These are phyloP conservation scores for Melanotaenia parkinsoni DNA, from an alignment of 2,797 vertebrate species.

Conservation along the genomic window DNA sequence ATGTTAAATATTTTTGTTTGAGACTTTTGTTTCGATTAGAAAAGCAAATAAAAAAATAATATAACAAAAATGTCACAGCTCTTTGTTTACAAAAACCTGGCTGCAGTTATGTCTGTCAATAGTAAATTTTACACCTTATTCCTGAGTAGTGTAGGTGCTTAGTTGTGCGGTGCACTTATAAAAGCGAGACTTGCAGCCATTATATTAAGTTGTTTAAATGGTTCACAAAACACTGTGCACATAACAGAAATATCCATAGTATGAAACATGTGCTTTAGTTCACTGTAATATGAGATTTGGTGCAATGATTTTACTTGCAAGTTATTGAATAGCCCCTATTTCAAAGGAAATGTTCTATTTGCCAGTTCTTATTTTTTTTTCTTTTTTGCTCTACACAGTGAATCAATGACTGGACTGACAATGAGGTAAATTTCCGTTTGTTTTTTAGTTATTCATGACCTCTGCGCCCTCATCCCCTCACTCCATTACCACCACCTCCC, in stretches of 20 bases:
- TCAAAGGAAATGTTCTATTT: slow-evolving; percentile 52
- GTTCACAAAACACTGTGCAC: neutral
- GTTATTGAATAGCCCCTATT: neutral
- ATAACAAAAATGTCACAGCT: neutral
- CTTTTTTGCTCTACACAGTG: slow-evolving; percentile 22
- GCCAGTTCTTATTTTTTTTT: slow-evolving; percentile 32
- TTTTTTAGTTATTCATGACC: slow-evolving; percentile 75
- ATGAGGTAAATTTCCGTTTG: slow-evolving; percentile 80
- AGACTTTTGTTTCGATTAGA: neutral
- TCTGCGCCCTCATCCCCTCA: slow-evolving; percentile 25
- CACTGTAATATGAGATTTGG: too few species aligned
- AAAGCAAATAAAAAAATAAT: neutral
- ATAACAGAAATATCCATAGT: neutral
- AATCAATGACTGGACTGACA: slow-evolving; percentile 33
- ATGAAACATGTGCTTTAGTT: neutral
- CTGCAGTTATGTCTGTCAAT: neutral
- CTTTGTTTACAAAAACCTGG: neutral
- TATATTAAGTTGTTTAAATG: neutral
- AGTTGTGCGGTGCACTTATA: neutral
- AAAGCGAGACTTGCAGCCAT: neutral
- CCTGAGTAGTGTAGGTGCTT: neutral
- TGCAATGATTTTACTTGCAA: neutral
- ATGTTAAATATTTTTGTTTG: neutral
- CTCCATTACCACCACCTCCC: slow-evolving; percentile 12
- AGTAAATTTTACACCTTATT: neutral